Conservation (phyloP, 1,140 invertebrate species). For the Bombus difficillimus region DNA sequence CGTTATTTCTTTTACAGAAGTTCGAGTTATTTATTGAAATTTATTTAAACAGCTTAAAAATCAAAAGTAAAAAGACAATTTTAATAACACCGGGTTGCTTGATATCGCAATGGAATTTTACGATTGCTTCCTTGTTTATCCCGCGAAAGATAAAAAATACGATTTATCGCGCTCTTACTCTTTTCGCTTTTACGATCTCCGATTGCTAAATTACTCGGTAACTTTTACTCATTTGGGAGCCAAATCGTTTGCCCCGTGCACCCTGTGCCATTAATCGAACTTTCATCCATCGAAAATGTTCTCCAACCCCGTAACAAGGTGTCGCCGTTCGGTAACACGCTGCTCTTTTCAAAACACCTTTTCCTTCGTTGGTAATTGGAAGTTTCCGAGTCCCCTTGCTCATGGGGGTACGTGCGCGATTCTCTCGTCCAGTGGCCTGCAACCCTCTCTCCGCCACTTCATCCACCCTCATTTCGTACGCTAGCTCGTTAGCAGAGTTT, state of each 20-base stretch:
- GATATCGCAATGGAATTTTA: no score
- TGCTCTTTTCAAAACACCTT: constrained; percentile 45
- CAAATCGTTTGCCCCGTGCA: no score
- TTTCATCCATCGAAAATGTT: constrained; percentile 1
- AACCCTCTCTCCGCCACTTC: neutral
- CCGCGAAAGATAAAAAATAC: no score
- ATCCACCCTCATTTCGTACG: constrained; percentile 63
- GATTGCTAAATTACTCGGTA: neutral
- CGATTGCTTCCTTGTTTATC: no score
- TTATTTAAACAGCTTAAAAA: no score
- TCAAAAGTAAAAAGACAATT: no score
- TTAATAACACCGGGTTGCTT: no score
- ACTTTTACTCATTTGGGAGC: no score
- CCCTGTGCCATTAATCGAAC: neutral
- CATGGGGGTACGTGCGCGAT: constrained; percentile 36
- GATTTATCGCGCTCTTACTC: no score
- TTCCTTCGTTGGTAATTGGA: constrained; percentile 51
- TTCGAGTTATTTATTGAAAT: neutral
- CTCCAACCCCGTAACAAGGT: constrained; percentile 15
- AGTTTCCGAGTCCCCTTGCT: constrained; percentile 19
- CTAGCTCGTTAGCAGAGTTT: constrained; percentile 75
- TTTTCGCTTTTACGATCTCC: neutral
- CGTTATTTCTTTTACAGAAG: neutral
- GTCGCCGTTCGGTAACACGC: constrained; percentile 3
- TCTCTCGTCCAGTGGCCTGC: constrained; percentile 24